A percentile compares a stretch with the other conserved stretches of the same genome.
Evolutionary conservation across 2,888 invertebrate species (phyloP).

Genomic region (Plutella xylostella): DNA sequence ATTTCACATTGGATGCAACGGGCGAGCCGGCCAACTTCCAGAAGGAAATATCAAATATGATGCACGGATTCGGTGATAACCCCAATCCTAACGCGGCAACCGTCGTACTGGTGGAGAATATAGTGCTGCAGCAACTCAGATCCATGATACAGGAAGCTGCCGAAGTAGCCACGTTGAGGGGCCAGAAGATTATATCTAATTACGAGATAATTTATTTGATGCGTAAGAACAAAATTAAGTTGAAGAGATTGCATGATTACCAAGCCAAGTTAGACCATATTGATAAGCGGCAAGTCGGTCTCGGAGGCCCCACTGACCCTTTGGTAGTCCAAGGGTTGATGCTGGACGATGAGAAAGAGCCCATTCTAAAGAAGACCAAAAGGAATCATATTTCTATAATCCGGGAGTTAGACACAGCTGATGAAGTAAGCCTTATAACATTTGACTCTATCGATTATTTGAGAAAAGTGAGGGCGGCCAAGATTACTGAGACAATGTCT

Average conservation of each 20-base stretch:
- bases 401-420: constrained; percentile 65
- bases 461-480: constrained; percentile 69
- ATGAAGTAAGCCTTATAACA: constrained; percentile 64
- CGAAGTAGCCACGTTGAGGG: constrained; percentile 74
- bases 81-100: constrained; percentile 84
- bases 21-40: constrained; percentile 58
- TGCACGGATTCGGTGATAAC: constrained; percentile 95
- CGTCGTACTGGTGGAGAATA: constrained; percentile 85
- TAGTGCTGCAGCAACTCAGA: constrained; percentile 84
- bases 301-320: constrained; percentile 28
- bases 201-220: constrained; percentile 86
- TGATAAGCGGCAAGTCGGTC: constrained; percentile 36
- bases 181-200: constrained; percentile 66
- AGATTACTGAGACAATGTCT: constrained; percentile 63
- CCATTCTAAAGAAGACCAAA: constrained; percentile 46
- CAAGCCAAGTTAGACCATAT: constrained; percentile 70
- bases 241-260: constrained; percentile 81
- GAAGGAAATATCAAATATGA: constrained; percentile 85
- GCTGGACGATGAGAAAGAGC: constrained; percentile 63
- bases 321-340: constrained; percentile 37
- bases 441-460: constrained; percentile 69
- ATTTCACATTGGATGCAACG: constrained; percentile 44
- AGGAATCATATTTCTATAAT: constrained; percentile 55
- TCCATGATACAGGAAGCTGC: constrained; percentile 81
- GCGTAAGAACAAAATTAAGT: constrained; percentile 82